phyloP scores from a whole-genome alignment of 2,888 invertebrate genomes.

The Brachyopa scutellaris region DNA sequence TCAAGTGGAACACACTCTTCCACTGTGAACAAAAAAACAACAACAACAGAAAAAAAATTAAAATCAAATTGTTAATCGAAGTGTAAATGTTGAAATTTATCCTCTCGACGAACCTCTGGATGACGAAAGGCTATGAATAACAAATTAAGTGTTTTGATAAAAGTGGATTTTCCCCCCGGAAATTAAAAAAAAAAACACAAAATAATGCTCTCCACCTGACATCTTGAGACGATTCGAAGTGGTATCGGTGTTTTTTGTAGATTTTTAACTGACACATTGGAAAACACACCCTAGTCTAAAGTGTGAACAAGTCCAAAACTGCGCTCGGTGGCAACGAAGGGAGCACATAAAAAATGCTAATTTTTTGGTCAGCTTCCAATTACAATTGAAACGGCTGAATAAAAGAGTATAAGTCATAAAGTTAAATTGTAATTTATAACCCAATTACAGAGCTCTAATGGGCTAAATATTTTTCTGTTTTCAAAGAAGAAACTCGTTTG shows the following conservation, averaged over 20 bases:
- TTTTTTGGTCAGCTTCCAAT: constrained; percentile 26
- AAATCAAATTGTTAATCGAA: not conserved
- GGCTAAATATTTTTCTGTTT: too few species aligned
- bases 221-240: constrained; percentile 27
- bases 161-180: constrained; percentile 33
- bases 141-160: constrained; percentile 50
- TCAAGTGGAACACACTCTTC: constrained; percentile 4
- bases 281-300: constrained; percentile 18
- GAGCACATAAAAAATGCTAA: constrained; percentile 14
- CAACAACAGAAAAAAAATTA: not conserved
- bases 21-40: not conserved
- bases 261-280: constrained; percentile 35
- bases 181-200: too few species aligned
- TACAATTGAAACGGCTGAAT: constrained; percentile 24
- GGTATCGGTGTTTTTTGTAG: constrained; percentile 16
- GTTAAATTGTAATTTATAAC: constrained; percentile 50
- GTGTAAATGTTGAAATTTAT: constrained; percentile 5
- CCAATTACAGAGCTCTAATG: not conserved
- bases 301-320: constrained; percentile 9
- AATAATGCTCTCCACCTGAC: constrained; percentile 37
- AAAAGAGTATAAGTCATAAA: constrained; percentile 14
- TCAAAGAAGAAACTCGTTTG: too few species aligned
- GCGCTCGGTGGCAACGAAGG: not conserved
- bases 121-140: constrained; percentile 49
- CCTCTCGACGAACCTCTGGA: constrained; percentile 7